These are phyloP conservation scores for Naja naja DNA, from an alignment of 2,113 vertebrate genomes.

Conservation along the genomic window DNA sequence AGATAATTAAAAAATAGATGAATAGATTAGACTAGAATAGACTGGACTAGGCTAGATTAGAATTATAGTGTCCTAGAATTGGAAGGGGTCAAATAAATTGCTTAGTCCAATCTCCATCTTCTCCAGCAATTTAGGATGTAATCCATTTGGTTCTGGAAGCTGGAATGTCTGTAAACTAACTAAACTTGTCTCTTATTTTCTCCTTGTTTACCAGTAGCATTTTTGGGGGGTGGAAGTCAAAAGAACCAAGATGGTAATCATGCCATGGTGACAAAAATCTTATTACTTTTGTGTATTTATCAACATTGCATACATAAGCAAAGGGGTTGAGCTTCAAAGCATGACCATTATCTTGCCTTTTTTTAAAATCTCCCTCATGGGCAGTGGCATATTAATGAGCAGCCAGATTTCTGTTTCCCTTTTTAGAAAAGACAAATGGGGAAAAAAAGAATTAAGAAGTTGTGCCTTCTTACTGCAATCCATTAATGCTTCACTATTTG, in stretches of 20 bases:
- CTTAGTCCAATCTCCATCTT: neutral
- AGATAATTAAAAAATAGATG: neutral
- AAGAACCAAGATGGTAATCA: neutral
- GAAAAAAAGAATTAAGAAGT: neutral
- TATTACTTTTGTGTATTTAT: neutral
- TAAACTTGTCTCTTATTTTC: neutral
- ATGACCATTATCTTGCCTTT: neutral
- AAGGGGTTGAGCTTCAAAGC: neutral
- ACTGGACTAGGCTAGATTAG: neutral
- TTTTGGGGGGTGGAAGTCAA: neutral
- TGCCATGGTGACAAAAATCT: neutral
- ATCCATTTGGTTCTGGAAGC: neutral
- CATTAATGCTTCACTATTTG: neutral
- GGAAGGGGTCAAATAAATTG: neutral
- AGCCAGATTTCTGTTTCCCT: neutral
- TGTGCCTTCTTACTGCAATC: neutral
- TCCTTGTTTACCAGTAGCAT: neutral
- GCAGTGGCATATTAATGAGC: neutral
- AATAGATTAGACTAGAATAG: neutral
- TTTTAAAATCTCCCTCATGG: neutral
- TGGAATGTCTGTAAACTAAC: neutral
- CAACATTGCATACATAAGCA: neutral
- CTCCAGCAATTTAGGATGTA: neutral
- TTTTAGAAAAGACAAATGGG: neutral
- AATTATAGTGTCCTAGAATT: neutral